phyloP scores from a whole-genome alignment of 2,113 vertebrate genomes.

The Miniopterus natalensis region DNA sequence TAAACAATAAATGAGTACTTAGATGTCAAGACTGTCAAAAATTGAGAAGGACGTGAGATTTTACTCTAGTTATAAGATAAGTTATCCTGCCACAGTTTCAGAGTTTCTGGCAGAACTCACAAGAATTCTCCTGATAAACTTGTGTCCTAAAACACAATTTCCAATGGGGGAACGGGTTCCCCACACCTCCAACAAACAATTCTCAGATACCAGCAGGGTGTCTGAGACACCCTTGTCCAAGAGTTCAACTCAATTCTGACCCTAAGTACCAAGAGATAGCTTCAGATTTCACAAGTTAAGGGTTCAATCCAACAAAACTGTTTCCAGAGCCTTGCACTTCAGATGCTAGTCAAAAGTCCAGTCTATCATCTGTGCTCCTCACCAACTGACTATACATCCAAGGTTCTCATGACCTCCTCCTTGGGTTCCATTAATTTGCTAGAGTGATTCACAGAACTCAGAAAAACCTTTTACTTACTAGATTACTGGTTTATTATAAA shows the following conservation, averaged over 20 bases:
- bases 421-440: background rate
- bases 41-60: background rate
- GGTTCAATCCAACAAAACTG: background rate
- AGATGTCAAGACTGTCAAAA: background rate
- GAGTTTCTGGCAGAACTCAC: background rate
- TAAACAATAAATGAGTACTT: background rate
- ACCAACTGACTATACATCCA: background rate
- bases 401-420: background rate
- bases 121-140: background rate
- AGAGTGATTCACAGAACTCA: background rate
- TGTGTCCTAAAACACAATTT: background rate
- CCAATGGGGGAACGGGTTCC: background rate
- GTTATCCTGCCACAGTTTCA: background rate
- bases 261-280: background rate
- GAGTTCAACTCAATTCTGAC: background rate
- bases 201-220: background rate
- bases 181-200: background rate
- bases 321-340: background rate
- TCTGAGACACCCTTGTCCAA: too few relatives aligned
- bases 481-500: background rate
- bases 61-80: background rate
- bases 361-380: background rate
- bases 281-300: background rate
- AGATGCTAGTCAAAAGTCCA: background rate
- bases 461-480: background rate